Conservation (phyloP, 2,113 vertebrate genomes). For the Rhinichthys klamathensis region DNA sequence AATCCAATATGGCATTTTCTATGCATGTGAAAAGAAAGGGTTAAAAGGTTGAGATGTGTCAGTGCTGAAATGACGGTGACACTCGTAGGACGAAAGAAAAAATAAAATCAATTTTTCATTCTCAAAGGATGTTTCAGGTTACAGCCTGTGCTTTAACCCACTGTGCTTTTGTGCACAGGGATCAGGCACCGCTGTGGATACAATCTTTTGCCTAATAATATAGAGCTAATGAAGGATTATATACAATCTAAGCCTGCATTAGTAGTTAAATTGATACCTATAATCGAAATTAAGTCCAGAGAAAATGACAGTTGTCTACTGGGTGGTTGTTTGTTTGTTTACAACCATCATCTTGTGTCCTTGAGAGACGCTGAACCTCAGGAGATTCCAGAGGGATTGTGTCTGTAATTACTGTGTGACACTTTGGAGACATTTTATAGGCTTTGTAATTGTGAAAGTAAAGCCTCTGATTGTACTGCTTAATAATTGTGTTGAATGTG, state of each 20-base stretch:
- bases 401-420: neutral
- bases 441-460: neutral
- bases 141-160: neutral
- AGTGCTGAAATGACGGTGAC: neutral
- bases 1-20: slow-evolving; percentile 23
- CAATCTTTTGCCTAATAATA: neutral
- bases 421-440: neutral
- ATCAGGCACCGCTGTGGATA: neutral
- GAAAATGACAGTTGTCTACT: no score
- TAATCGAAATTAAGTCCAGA: neutral
- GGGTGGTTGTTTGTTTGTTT: no score
- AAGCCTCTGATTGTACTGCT: neutral
- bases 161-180: neutral
- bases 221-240: slow-evolving; percentile 2
- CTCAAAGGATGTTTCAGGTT: slow-evolving; percentile 24
- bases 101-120: slow-evolving; percentile 16
- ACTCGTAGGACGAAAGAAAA: neutral
- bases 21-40: slow-evolving; percentile 10
- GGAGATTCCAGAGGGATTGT: neutral
- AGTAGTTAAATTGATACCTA: neutral
- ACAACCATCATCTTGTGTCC: neutral
- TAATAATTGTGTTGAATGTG: neutral
- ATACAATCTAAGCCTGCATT: neutral
- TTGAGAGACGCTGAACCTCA: neutral
- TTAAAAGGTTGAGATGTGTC: slow-evolving; percentile 28